These are phyloP conservation scores for Andrena bucephala DNA, from an alignment of 2,888 invertebrate species.

Conservation along the genomic window DNA sequence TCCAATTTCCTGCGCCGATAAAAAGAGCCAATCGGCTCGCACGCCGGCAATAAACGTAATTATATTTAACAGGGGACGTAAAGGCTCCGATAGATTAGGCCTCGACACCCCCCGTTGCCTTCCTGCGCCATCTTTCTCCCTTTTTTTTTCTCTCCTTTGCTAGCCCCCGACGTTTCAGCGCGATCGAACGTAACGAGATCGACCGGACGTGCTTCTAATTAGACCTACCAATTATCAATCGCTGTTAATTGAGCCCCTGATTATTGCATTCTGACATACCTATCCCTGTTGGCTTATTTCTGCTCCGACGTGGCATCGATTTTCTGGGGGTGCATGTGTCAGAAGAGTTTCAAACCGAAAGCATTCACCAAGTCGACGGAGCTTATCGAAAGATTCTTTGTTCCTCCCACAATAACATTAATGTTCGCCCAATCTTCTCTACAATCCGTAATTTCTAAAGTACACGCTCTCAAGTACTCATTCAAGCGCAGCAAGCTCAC, in stretches of 20 bases:
- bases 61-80: conserved; percentile 80
- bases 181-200: conserved; percentile 60
- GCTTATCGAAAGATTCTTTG: too few species aligned
- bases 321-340: too few species aligned
- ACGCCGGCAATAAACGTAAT: conserved; percentile 78
- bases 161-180: conserved; percentile 28
- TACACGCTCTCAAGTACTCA: too few species aligned
- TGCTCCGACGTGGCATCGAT: too few species aligned
- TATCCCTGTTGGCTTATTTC: not conserved
- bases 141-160: conserved; percentile 19
- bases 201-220: conserved; percentile 71
- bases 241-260: conserved; percentile 73
- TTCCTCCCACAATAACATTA: too few species aligned
- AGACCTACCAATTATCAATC: conserved; percentile 79
- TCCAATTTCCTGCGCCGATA: conserved; percentile 77
- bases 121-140: conserved; percentile 22
- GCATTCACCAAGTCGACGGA: too few species aligned
- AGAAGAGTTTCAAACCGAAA: too few species aligned
- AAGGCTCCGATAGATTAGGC: conserved; percentile 76
- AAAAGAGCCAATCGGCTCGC: conserved; percentile 66
- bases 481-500: too few species aligned
- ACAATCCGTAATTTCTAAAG: too few species aligned
- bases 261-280: conserved; percentile 54
- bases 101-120: conserved; percentile 57
- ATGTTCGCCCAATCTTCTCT: too few species aligned